These are phyloP conservation scores for Acanthurus leucopareius DNA, from an alignment of 2,797 vertebrate genomes.

Conservation along the genomic window DNA sequence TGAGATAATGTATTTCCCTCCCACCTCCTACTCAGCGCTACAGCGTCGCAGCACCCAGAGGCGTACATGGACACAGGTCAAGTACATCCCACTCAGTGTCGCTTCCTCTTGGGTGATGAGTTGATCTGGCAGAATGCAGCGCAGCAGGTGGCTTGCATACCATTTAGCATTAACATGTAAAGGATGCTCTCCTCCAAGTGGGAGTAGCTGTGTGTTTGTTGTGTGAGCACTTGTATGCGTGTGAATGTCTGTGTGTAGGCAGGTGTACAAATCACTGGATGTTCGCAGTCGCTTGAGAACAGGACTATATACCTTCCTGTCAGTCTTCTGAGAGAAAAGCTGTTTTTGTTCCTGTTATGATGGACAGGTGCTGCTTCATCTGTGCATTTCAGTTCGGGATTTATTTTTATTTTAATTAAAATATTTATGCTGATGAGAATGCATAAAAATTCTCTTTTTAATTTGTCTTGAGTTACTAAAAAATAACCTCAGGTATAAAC, in stretches of 20 bases:
- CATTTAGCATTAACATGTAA: conserved; percentile 57
- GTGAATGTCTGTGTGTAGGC: conserved; percentile 20
- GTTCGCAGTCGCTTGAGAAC: conserved; percentile 19
- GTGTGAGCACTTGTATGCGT: not conserved
- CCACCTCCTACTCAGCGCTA: conserved; percentile 45
- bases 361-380: not conserved
- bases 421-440: not conserved
- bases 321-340: conserved; percentile 15
- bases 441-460: not conserved
- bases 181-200: conserved; percentile 27
- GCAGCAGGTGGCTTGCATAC: conserved; percentile 57
- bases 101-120: conserved; percentile 60
- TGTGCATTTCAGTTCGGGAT: not conserved
- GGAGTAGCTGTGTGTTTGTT: conserved; percentile 25
- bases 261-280: conserved; percentile 28
- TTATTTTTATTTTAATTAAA: not conserved
- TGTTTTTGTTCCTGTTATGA: conserved; percentile 5
- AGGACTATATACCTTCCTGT: conserved; percentile 32
- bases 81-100: conserved; percentile 69
- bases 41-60: conserved; percentile 58
- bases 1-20: conserved; percentile 49
- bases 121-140: conserved; percentile 57
- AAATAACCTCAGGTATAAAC: no score
- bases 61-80: conserved; percentile 72
- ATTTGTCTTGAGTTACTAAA: no score